phyloP scores from a whole-genome alignment of 2,113 vertebrate genomes.

The Dromas ardeola region DNA sequence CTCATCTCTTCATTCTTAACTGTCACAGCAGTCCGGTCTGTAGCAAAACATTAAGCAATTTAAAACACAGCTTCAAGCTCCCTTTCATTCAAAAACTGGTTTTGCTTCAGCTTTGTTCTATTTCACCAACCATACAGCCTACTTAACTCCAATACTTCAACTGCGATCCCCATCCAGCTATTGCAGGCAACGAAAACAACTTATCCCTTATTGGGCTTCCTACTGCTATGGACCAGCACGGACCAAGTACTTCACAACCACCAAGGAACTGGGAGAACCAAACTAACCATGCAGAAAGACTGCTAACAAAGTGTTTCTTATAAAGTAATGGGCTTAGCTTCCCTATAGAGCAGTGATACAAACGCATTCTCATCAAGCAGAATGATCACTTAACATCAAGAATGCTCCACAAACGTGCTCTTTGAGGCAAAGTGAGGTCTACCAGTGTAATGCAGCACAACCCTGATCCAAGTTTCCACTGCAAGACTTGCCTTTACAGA shows the following conservation, averaged over 20 bases:
- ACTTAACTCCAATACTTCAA: background rate
- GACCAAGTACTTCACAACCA: background rate
- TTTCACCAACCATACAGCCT: background rate
- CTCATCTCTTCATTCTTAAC: background rate
- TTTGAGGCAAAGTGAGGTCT: background rate
- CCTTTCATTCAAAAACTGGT: background rate
- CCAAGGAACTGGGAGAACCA: background rate
- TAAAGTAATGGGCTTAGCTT: background rate
- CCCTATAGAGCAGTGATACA: background rate
- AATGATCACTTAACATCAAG: background rate
- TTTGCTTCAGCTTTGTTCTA: background rate
- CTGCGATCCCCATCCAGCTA: background rate
- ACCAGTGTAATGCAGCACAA: background rate
- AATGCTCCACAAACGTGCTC: background rate
- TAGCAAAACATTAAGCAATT: background rate
- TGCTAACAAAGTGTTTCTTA: background rate
- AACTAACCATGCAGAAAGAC: background rate
- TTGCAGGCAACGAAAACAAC: background rate
- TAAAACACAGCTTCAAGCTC: background rate
- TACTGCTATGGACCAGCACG: background rate
- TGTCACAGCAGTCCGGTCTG: background rate
- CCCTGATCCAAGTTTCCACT: background rate
- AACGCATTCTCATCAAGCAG: background rate
- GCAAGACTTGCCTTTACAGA: background rate
- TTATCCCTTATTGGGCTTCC: background rate